phyloP scores from a whole-genome alignment of 1,140 invertebrate genomes.

The silkworm (Bombyx mori) region DNA sequence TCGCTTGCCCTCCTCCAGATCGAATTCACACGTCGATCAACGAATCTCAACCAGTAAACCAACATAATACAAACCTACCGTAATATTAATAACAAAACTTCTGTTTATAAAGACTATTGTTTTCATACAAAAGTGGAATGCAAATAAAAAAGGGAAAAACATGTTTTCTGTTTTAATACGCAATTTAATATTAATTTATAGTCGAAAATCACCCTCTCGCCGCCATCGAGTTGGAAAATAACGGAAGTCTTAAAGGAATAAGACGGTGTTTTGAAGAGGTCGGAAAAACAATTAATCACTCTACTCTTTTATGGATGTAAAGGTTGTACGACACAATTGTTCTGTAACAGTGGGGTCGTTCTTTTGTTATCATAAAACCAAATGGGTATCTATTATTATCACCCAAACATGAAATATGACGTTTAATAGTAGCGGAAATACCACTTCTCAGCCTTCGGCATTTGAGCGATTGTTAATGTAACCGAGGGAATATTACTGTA shows the following conservation, averaged over 20 bases:
- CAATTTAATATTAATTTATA: conserved; percentile 65
- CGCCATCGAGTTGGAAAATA: conserved; percentile 65
- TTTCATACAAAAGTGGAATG: conserved; percentile 4
- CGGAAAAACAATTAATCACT: conserved; percentile 67
- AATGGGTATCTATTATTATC: conserved; percentile 21
- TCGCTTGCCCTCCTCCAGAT: conserved; percentile 27
- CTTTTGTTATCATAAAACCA: conserved; percentile 38
- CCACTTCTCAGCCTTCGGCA: conserved; percentile 12
- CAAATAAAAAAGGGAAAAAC: conserved; percentile 19
- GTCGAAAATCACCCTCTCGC: conserved; percentile 53
- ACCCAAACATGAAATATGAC: conserved; percentile 15
- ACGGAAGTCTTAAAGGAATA: conserved; percentile 68
- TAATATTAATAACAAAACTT: not conserved
- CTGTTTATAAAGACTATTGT: not conserved
- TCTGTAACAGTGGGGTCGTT: conserved; percentile 45
- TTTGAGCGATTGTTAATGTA: conserved; percentile 24
- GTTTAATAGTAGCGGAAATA: conserved; percentile 24
- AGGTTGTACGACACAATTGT: conserved; percentile 60
- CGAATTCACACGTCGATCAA: conserved; percentile 23
- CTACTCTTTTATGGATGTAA: conserved; percentile 55
- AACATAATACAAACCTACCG: conserved; percentile 1
- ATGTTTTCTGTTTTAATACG: conserved; percentile 32
- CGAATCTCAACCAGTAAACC: conserved; percentile 6
- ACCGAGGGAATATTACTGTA: conserved; percentile 19
- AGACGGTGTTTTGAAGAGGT: conserved; percentile 66